A percentile compares a stretch with the other conserved stretches of the same genome.
These are phyloP conservation scores for Rhopilema esculentum DNA, from an alignment of 30 jellyfish, hydroid and myxozoan species.

Conservation along the genomic window DNA sequence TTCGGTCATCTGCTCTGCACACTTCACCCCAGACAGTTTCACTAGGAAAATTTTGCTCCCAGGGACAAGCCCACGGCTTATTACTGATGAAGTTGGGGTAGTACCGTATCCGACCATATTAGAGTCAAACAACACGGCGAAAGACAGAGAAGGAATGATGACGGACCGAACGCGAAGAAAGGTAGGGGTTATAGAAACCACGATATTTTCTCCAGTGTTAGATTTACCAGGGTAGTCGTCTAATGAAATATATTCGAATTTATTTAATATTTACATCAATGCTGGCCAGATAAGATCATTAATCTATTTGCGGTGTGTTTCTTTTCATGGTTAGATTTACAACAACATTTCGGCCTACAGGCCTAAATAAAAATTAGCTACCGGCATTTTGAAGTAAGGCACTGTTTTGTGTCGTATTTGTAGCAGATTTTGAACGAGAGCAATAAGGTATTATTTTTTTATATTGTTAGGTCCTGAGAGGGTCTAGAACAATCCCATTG, in stretches of 20 bases:
- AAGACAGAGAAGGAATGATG: not conserved
- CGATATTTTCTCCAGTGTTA: not conserved
- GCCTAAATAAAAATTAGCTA: not conserved
- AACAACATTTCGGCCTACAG: not conserved
- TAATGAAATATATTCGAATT: not conserved
- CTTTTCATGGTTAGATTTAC: not conserved
- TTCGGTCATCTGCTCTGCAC: not conserved
- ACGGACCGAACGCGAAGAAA: not conserved
- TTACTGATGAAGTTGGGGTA: constrained; percentile 10
- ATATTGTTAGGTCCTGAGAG: not conserved
- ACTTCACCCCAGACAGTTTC: constrained; percentile 5
- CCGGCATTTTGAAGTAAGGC: not conserved
- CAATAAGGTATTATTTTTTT: not conserved
- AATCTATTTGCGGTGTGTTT: not conserved
- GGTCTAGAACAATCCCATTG: not conserved
- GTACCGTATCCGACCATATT: constrained; percentile 16
- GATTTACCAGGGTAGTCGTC: not conserved
- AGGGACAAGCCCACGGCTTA: constrained; percentile 6
- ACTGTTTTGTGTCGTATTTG: not conserved
- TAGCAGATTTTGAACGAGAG: not conserved
- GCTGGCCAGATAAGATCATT: not conserved
- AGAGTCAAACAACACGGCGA: not conserved
- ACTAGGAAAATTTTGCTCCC: constrained; percentile 8
- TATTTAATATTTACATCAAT: not conserved
- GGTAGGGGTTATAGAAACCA: not conserved